Evolutionary conservation across 2,113 vertebrate species (phyloP).

Genomic region (Calidris pygmaea): DNA sequence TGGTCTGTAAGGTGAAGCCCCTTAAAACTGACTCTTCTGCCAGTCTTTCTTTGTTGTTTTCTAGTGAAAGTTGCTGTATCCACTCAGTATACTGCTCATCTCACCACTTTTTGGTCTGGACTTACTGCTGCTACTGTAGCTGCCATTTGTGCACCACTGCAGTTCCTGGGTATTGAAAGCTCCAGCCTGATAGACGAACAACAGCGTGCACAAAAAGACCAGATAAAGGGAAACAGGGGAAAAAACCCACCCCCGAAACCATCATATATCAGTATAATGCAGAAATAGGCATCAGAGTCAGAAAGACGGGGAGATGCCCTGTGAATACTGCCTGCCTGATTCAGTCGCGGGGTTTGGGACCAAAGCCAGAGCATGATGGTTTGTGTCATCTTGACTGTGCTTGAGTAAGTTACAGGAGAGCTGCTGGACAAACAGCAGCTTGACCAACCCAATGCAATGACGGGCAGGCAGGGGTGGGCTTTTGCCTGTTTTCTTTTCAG

Average conservation of each 20-base stretch:
- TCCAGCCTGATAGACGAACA: background rate
- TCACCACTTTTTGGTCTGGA: background rate
- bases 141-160: background rate
- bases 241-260: background rate
- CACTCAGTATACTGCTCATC: background rate
- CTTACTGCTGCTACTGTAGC: slow-evolving; percentile 2
- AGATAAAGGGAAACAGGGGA: background rate
- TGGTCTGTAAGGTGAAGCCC: background rate
- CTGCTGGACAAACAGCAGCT: background rate
- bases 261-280: background rate
- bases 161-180: background rate
- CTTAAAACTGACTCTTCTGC: background rate
- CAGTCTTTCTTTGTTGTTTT: background rate
- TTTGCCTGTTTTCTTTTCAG: background rate
- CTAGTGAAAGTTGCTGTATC: background rate
- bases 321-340: background rate
- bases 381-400: background rate
- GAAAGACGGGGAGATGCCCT: background rate
- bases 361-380: background rate
- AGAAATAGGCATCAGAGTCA: background rate
- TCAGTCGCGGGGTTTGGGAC: background rate
- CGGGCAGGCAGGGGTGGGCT: background rate
- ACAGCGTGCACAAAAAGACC: background rate
- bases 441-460: rapidly evolving
- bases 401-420: background rate